Percentiles rank a stretch among this genome's conserved stretches.
Conservation (phyloP, 2,888 invertebrate genomes). For the Apocheima hispidaria region DNA sequence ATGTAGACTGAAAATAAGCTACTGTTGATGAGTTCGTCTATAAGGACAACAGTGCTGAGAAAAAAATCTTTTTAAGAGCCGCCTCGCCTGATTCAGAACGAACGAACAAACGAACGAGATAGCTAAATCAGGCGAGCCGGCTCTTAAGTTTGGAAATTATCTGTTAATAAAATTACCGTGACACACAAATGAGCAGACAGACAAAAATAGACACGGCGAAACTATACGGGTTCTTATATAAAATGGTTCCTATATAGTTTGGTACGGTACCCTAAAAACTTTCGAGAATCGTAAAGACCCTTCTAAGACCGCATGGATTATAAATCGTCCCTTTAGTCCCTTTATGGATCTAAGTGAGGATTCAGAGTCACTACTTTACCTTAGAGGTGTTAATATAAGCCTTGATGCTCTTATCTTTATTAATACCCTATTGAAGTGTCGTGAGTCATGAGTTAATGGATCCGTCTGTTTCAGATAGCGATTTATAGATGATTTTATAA, state of each 20-base stretch:
- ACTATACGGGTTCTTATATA: too few species aligned
- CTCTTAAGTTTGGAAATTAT: too few species aligned
- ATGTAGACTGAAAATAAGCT: too few species aligned
- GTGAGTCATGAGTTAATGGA: conserved; percentile 28
- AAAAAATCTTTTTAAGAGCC: too few species aligned
- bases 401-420: conserved; percentile 48
- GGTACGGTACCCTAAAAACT: neutral
- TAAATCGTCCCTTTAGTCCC: conserved; percentile 46
- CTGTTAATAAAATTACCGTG: neutral
- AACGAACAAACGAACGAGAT: too few species aligned
- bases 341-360: conserved; percentile 51
- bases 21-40: too few species aligned
- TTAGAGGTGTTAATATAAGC: conserved; percentile 59
- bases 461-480: conserved; percentile 22
- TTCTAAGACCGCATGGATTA: conserved; percentile 35
- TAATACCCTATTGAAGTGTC: conserved; percentile 65
- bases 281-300: conserved; percentile 25
- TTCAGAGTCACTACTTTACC: conserved; percentile 43
- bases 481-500: conserved; percentile 26
- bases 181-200: too few species aligned
- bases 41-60: too few species aligned
- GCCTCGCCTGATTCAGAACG: too few species aligned
- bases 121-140: too few species aligned
- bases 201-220: too few species aligned
- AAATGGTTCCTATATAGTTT: neutral